phyloP scores from a whole-genome alignment of 2,888 invertebrate species.

The Melanophora roralis region DNA sequence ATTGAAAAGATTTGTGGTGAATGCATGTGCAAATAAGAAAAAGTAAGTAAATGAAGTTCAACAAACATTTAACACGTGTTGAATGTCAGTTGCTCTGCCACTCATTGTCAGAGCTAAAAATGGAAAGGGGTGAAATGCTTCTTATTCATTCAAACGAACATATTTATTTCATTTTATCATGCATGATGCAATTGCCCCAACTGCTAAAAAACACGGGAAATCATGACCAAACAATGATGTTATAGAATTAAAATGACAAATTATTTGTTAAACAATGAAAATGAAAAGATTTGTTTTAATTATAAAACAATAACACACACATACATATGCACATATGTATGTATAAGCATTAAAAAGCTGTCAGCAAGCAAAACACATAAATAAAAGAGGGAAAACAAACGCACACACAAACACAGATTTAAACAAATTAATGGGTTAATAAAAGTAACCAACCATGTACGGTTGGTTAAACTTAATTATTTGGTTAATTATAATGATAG shows the following conservation, averaged over 20 bases:
- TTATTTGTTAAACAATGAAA: constrained; percentile 45
- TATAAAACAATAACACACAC: constrained; percentile 41
- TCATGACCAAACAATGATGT: constrained; percentile 51
- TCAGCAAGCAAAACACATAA: constrained; percentile 25
- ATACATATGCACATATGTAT: no score
- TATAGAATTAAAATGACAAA: constrained; percentile 34
- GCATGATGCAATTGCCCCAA: constrained; percentile 14
- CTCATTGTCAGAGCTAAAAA: constrained; percentile 19
- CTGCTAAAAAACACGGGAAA: constrained; percentile 33
- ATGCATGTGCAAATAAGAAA: not conserved
- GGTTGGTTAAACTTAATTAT: constrained; percentile 35
- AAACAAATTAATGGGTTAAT: not conserved
- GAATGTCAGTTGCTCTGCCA: constrained; percentile 45
- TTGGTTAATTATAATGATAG: not conserved
- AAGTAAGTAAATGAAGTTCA: constrained; percentile 50
- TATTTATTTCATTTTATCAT: not conserved
- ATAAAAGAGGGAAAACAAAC: not conserved
- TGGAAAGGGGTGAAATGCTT: constrained; percentile 43
- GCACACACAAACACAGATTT: no score
- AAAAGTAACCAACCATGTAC: not conserved
- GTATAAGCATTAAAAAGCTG: no score
- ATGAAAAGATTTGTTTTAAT: not conserved
- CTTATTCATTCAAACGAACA: not conserved
- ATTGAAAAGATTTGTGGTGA: constrained; percentile 25
- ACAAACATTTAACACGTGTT: constrained; percentile 57